Evolutionary conservation across 2,888 invertebrate species (phyloP).

Genomic region (Hyles lineata): DNA sequence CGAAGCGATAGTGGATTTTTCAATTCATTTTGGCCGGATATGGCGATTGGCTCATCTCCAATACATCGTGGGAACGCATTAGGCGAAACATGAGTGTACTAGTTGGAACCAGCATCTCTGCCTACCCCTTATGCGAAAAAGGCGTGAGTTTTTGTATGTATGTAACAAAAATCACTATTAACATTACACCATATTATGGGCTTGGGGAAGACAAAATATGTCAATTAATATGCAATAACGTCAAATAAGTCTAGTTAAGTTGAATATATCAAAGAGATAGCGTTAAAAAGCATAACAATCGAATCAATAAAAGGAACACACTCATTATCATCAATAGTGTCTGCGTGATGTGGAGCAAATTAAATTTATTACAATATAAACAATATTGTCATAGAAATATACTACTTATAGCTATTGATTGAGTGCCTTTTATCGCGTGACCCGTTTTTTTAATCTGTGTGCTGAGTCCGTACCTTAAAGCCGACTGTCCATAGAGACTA

Average conservation of each 20-base stretch:
- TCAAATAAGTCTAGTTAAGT: not conserved
- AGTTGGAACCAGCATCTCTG: no score
- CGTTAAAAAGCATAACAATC: slow-evolving; percentile 18
- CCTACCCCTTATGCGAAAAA: no score
- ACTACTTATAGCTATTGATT: slow-evolving; percentile 21
- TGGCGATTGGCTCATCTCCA: no score
- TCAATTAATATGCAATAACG: not conserved
- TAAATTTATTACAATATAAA: slow-evolving; percentile 23
- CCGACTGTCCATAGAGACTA: not conserved
- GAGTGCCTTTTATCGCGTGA: slow-evolving; percentile 24
- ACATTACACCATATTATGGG: not conserved
- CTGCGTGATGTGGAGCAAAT: slow-evolving; percentile 17
- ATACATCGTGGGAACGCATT: no score
- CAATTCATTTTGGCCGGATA: no score
- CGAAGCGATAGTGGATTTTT: no score
- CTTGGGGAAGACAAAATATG: not conserved
- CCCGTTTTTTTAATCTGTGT: slow-evolving; percentile 24
- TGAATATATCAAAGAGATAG: not conserved
- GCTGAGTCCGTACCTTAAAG: slow-evolving; percentile 4
- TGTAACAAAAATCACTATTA: no score
- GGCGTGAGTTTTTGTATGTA: no score
- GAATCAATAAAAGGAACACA: slow-evolving; percentile 11
- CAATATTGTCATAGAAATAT: slow-evolving; percentile 26
- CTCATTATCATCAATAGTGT: not conserved
- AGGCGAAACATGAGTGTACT: no score